phyloP scores from a whole-genome alignment of 2,113 vertebrate genomes.

The Plestiodon gilberti region DNA sequence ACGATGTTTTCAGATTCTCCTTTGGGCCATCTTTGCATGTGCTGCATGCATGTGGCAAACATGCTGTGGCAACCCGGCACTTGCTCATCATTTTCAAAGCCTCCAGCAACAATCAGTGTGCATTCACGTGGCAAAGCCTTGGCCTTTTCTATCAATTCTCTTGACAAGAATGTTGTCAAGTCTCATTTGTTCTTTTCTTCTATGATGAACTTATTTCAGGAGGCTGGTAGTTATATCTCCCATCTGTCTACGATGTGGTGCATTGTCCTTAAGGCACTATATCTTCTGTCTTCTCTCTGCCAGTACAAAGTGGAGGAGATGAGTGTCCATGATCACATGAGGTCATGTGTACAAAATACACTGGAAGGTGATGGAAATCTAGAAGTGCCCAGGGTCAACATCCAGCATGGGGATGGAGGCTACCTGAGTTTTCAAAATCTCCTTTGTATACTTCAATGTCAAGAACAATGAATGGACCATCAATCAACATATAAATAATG shows the following conservation, averaged over 20 bases:
- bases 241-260: conserved; percentile 35
- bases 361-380: background rate
- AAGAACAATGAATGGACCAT: background rate
- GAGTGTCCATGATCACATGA: background rate
- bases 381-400: background rate
- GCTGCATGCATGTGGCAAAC: conserved; percentile 32
- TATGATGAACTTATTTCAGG: conserved; percentile 60
- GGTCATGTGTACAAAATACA: background rate
- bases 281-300: conserved; percentile 27
- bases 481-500: background rate
- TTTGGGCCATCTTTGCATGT: conserved; percentile 41
- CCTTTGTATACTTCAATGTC: too few relatives aligned
- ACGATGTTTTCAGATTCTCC: background rate
- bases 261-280: conserved; percentile 44
- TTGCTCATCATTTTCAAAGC: conserved; percentile 54
- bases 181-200: conserved; percentile 63
- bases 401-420: background rate
- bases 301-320: conserved; percentile 8
- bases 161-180: conserved; percentile 70
- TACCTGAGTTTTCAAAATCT: background rate
- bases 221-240: conserved; percentile 55
- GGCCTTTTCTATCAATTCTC: conserved; percentile 65
- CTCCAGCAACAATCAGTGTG: conserved; percentile 51
- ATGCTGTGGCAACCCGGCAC: conserved; percentile 29
- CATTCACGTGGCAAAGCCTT: conserved; percentile 65